Evolutionary conservation across 2,113 vertebrate genomes (phyloP).

Genomic region (Callopanchax toddi): DNA sequence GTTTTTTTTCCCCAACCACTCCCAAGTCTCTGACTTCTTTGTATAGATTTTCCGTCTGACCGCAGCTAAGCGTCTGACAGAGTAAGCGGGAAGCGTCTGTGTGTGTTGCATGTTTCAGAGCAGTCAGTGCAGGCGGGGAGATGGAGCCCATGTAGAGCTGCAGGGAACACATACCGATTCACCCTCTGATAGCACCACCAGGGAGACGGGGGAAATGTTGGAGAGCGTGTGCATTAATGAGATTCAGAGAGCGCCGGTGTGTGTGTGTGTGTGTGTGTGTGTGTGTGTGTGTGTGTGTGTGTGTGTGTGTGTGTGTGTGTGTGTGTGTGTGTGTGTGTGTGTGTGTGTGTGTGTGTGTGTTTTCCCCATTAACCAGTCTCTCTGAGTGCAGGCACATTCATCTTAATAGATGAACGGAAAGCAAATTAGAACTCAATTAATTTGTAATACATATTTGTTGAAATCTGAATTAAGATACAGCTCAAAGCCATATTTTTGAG

Average conservation of each 20-base stretch:
- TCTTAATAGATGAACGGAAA: constrained; percentile 22
- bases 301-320: constrained; percentile 2
- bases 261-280: too few relatives aligned
- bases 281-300: background rate
- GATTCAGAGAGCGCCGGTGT: background rate
- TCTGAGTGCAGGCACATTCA: constrained; percentile 7
- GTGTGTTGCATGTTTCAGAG: constrained; percentile 44
- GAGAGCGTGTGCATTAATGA: constrained; percentile 5
- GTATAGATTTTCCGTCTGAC: constrained; percentile 62
- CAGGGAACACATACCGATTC: constrained; percentile 50
- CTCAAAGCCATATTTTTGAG: background rate
- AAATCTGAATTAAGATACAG: constrained; percentile 10
- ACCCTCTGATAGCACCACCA: constrained; percentile 36
- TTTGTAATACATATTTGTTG: constrained; percentile 6
- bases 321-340: too few relatives aligned
- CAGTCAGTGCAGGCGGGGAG: constrained; percentile 29
- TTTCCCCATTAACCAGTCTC: background rate
- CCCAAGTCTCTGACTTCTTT: constrained; percentile 11
- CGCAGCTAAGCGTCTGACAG: constrained; percentile 29
- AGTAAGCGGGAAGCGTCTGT: constrained; percentile 31
- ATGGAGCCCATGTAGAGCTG: constrained; percentile 49
- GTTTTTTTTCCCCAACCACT: background rate
- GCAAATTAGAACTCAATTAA: constrained; percentile 29
- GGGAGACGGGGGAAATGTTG: constrained; percentile 20
- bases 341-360: constrained; percentile 5